phyloP scores from a whole-genome alignment of 2,113 vertebrate genomes.

The Fregetta grallaria region DNA sequence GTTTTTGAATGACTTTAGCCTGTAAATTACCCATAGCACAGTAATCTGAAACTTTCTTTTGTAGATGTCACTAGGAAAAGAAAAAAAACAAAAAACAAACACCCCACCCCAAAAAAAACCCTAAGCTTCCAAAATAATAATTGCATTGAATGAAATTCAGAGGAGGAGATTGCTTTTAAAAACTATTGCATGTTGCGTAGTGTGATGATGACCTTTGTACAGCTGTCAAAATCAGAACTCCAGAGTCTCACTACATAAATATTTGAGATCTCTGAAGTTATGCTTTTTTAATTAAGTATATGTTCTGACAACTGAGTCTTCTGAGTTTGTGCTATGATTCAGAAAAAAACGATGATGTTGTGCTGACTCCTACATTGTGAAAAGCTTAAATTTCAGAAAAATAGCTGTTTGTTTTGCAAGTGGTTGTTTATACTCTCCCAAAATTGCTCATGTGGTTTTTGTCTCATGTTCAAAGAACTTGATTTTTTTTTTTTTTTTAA shows the following conservation, averaged over 20 bases:
- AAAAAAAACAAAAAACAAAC: too few relatives aligned
- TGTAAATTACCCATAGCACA: background rate
- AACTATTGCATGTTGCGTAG: background rate
- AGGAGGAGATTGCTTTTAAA: background rate
- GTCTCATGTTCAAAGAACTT: background rate
- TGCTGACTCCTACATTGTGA: background rate
- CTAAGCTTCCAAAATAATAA: background rate
- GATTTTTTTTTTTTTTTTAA: background rate
- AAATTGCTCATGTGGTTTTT: background rate
- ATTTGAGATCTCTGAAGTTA: background rate
- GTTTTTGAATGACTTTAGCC: background rate
- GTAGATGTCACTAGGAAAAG: background rate
- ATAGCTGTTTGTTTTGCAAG: background rate
- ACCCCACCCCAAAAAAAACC: rapidly evolving
- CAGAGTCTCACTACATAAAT: background rate
- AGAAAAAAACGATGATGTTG: background rate
- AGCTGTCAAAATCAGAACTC: background rate
- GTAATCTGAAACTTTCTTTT: background rate
- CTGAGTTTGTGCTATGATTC: background rate
- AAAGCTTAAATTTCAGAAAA: background rate
- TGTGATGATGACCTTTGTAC: background rate
- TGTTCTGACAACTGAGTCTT: background rate
- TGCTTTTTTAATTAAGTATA: background rate
- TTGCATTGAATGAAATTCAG: background rate
- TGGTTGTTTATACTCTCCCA: background rate